phyloP scores from a whole-genome alignment of 1,140 invertebrate species.

The Zaprionus davidi region DNA sequence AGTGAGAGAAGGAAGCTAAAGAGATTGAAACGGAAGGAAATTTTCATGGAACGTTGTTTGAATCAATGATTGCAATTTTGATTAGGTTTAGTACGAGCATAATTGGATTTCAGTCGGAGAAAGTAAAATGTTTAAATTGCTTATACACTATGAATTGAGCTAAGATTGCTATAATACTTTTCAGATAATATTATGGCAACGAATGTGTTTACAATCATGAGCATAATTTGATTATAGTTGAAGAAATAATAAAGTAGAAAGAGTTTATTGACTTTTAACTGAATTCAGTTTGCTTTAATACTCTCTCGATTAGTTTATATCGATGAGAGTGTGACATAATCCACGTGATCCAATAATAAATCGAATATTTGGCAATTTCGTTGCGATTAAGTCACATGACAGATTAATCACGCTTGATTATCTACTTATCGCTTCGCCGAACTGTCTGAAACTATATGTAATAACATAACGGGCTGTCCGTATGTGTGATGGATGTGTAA shows the following conservation, averaged over 20 bases:
- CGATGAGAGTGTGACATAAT: not conserved
- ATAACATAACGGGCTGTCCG: slow-evolving; percentile 1
- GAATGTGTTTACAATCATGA: not conserved
- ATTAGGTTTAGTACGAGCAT: not conserved
- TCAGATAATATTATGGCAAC: not conserved
- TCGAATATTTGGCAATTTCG: not conserved
- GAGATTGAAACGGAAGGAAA: not conserved
- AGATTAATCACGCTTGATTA: not conserved
- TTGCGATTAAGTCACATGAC: not conserved
- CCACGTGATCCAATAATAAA: not conserved
- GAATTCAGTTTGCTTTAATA: not conserved
- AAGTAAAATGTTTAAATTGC: not conserved
- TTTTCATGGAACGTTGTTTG: not conserved
- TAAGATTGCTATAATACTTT: not conserved
- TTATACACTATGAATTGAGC: not conserved
- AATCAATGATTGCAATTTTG: not conserved
- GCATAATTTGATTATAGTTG: too few relatives aligned
- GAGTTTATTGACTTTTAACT: not conserved
- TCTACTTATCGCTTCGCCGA: not conserved
- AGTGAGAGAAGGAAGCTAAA: not conserved
- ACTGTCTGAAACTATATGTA: slow-evolving; percentile 1
- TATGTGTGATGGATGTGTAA: slow-evolving; percentile 18
- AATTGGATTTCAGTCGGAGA: not conserved
- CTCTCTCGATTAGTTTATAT: not conserved
- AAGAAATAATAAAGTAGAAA: not conserved